phyloP scores from a whole-genome alignment of 2,888 invertebrate species.

The Drosophila siamana region DNA sequence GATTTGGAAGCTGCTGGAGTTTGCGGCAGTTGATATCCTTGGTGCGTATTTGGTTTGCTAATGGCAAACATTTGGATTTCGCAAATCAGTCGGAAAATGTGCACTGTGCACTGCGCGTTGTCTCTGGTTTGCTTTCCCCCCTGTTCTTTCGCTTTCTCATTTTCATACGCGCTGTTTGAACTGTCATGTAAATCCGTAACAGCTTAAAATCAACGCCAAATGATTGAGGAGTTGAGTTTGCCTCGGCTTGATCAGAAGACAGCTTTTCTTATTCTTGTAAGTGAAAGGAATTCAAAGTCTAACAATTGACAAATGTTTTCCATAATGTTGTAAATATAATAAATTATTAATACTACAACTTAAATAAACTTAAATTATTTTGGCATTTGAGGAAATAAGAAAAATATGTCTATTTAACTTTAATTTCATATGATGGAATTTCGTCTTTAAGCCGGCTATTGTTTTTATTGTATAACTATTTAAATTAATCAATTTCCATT shows the following conservation, averaged over 20 bases:
- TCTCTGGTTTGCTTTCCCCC: neutral
- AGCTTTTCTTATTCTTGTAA: constrained; percentile 19
- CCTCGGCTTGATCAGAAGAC: constrained; percentile 1
- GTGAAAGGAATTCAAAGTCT: constrained; percentile 33
- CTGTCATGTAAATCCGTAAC: constrained; percentile 29
- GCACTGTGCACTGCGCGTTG: constrained; percentile 51
- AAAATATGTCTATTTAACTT: too few relatives aligned
- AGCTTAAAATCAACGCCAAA: constrained; percentile 54
- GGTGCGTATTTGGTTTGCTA: constrained; percentile 77
- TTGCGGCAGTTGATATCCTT: constrained; percentile 8
- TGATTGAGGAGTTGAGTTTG: constrained; percentile 43
- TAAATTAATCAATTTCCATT: neutral
- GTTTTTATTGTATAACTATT: neutral
- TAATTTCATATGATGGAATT: too few relatives aligned
- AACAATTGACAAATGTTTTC: neutral
- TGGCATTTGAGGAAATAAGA: too few relatives aligned
- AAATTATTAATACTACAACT: too few relatives aligned
- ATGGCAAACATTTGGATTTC: constrained; percentile 76
- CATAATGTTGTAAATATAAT: too few relatives aligned
- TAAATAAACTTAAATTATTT: too few relatives aligned
- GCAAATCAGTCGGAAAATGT: constrained; percentile 77
- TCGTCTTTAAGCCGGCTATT: too few relatives aligned
- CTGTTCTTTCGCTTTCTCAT: neutral
- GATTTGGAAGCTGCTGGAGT: constrained; percentile 40
- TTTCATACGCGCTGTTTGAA: constrained; percentile 1